A percentile compares a stretch with the other conserved stretches of the same genome.
Evolutionary conservation across 2,888 invertebrate genomes (phyloP).

Genomic region (Laothoe populi): DNA sequence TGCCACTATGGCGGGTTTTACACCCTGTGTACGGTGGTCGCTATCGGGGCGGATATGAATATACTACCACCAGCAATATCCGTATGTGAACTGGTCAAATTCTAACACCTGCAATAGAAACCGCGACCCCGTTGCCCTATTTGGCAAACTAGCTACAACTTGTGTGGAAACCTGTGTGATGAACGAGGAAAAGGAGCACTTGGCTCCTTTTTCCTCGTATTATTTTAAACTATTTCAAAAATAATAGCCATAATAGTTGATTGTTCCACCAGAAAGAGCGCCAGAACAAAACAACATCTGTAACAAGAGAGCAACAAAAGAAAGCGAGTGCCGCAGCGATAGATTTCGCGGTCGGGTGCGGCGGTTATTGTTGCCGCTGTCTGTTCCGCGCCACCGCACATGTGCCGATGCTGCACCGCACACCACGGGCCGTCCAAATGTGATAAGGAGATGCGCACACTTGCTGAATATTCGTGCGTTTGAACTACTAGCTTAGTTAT

Average conservation of each 20-base stretch:
- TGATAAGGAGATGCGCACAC: neutral
- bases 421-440: neutral
- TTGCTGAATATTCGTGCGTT: neutral
- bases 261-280: neutral
- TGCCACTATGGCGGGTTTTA: too few relatives aligned
- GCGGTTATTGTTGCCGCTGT: slow-evolving; percentile 34
- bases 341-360: slow-evolving; percentile 17
- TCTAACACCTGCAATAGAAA: too few relatives aligned
- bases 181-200: too few relatives aligned
- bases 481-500: neutral
- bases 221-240: too few relatives aligned
- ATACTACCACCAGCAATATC: neutral
- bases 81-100: neutral
- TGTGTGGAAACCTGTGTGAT: too few relatives aligned
- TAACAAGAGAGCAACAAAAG: slow-evolving; percentile 10
- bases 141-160: too few relatives aligned
- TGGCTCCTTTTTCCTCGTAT: too few relatives aligned
- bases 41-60: too few relatives aligned
- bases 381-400: slow-evolving; percentile 39
- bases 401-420: slow-evolving; percentile 17
- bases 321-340: slow-evolving; percentile 1
- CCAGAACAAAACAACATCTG: neutral
- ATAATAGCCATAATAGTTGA: neutral
- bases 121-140: too few relatives aligned
- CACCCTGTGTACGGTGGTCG: too few relatives aligned